phyloP scores from a whole-genome alignment of 2,797 vertebrate species.

The Periophthalmus magnuspinnatus region DNA sequence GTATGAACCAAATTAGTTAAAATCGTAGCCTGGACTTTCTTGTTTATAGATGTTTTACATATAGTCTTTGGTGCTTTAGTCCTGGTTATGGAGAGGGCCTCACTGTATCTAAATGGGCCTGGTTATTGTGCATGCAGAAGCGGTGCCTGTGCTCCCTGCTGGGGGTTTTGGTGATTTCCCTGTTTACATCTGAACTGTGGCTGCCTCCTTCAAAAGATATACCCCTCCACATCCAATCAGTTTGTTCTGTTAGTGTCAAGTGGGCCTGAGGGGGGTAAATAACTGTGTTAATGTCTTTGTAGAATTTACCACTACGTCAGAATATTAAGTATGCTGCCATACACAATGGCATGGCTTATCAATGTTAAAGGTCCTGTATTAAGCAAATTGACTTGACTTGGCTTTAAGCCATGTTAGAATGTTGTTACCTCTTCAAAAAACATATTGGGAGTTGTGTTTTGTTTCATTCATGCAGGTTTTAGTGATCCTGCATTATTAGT shows the following conservation, averaged over 20 bases:
- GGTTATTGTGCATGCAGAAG: neutral
- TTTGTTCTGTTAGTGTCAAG: conserved; percentile 2
- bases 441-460: no score
- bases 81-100: neutral
- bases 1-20: neutral
- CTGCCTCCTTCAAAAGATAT: conserved; percentile 20
- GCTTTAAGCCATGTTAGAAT: no score
- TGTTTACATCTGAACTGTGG: conserved; percentile 18
- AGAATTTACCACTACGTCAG: neutral
- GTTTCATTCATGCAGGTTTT: no score
- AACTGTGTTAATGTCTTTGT: neutral
- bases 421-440: no score
- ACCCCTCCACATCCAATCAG: neutral
- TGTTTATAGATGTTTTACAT: neutral
- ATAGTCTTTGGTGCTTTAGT: neutral
- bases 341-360: neutral
- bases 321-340: neutral
- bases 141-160: conserved; percentile 1
- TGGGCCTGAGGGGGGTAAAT: conserved; percentile 12
- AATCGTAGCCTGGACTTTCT: neutral
- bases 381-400: no score
- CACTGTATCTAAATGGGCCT: conserved; percentile 1
- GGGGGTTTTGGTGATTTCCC: conserved; percentile 1
- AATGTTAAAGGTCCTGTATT: neutral
- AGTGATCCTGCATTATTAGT: no score